Conservation (phyloP, 2,888 invertebrate genomes). For the Anarsia innoxiella region DNA sequence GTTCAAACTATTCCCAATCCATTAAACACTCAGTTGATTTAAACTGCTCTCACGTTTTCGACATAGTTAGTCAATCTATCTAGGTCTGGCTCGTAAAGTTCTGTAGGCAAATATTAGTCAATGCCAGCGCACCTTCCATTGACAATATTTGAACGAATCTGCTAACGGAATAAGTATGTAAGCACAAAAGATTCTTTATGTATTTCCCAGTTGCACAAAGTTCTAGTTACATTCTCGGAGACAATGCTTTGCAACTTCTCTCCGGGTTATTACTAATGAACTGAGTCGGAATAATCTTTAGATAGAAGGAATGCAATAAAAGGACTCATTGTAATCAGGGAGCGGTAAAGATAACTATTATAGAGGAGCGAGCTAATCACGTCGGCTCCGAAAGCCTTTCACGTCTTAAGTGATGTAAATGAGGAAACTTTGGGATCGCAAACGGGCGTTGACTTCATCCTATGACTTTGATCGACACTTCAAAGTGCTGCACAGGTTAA, state of each 20-base stretch:
- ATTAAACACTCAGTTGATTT: slow-evolving; percentile 31
- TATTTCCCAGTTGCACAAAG: too few relatives aligned
- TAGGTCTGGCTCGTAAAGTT: neutral
- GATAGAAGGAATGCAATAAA: slow-evolving; percentile 25
- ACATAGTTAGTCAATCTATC: slow-evolving; percentile 8
- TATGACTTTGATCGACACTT: slow-evolving; percentile 63
- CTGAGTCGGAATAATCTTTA: slow-evolving; percentile 12
- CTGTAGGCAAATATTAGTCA: neutral
- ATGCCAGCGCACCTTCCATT: too few relatives aligned
- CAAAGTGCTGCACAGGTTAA: slow-evolving; percentile 31
- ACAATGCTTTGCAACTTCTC: too few relatives aligned
- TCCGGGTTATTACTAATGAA: too few relatives aligned
- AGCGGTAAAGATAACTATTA: slow-evolving; percentile 35
- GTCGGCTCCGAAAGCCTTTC: slow-evolving; percentile 51
- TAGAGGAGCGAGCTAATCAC: slow-evolving; percentile 42
- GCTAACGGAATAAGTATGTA: too few relatives aligned
- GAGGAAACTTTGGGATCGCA: slow-evolving; percentile 60
- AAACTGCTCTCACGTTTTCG: slow-evolving; percentile 19
- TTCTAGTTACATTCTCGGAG: too few relatives aligned
- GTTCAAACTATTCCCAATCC: too few relatives aligned
- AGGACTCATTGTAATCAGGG: slow-evolving; percentile 41
- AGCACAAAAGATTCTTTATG: too few relatives aligned
- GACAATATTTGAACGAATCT: too few relatives aligned
- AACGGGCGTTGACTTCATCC: slow-evolving; percentile 53
- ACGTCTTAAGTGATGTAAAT: slow-evolving; percentile 63